A percentile compares a stretch with the other conserved stretches of the same genome.
Evolutionary conservation across 2,797 vertebrate species (phyloP).

Genomic region (Florisuga fusca): DNA sequence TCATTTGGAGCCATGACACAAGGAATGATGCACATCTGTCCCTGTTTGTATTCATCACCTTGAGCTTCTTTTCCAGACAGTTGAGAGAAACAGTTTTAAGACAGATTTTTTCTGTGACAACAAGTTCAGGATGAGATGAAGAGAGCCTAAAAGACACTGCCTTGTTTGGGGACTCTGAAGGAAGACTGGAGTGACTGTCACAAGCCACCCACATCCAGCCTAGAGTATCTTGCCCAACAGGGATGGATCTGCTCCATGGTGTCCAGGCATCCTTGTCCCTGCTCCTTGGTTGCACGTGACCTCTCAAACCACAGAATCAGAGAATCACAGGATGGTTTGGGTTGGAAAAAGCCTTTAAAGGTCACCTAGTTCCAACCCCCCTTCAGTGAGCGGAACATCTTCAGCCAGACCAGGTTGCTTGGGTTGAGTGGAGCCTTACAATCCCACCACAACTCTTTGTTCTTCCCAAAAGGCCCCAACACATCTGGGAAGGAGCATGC

Average conservation of each 20-base stretch:
- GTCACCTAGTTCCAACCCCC: no score
- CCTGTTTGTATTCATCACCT: background rate
- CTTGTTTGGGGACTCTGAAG: background rate
- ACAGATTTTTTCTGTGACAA: background rate
- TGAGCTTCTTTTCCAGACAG: background rate
- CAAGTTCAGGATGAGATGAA: background rate
- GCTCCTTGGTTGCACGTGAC: background rate
- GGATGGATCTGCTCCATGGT: background rate
- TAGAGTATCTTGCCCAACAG: background rate
- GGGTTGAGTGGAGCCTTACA: accelerated
- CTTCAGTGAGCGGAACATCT: no score
- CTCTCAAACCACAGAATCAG: background rate
- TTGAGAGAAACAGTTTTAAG: background rate
- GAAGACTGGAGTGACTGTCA: background rate
- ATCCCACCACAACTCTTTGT: background rate
- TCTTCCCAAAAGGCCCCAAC: background rate
- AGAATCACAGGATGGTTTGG: no score
- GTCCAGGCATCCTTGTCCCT: background rate
- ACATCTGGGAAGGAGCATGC: accelerated
- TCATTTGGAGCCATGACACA: background rate
- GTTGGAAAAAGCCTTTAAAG: no score
- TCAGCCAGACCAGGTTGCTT: no score
- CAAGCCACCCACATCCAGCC: background rate
- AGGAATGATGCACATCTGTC: accelerated
- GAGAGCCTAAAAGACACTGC: background rate